Percentiles rank a stretch among this genome's conserved stretches.
These are phyloP conservation scores for Caenorhabditis sp. DNA, from an alignment of 2,888 invertebrate genomes.

Conservation along the genomic window DNA sequence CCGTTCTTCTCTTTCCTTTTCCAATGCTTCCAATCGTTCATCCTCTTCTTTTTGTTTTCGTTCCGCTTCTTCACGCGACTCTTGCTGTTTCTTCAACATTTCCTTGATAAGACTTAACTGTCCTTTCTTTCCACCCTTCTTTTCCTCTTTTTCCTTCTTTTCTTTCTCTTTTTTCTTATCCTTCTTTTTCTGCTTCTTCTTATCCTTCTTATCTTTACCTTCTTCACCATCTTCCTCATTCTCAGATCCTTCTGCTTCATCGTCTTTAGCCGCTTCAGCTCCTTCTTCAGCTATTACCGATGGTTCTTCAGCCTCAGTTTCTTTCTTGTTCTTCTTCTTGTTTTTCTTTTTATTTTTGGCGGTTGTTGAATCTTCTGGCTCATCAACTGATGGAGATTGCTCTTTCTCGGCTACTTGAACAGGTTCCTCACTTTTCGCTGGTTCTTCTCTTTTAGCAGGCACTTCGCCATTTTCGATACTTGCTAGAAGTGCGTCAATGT, in stretches of 20 bases:
- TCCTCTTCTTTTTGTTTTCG: slow-evolving; percentile 79
- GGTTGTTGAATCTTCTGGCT: slow-evolving; percentile 14
- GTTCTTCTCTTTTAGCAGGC: slow-evolving; percentile 11
- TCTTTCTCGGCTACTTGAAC: slow-evolving; percentile 17
- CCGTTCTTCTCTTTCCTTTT: slow-evolving; percentile 52
- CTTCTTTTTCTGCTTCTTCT: slow-evolving; percentile 35
- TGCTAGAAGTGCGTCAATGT: slow-evolving; percentile 59
- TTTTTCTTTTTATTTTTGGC: slow-evolving; percentile 50
- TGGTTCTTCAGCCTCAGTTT: slow-evolving; percentile 7
- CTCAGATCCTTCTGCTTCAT: slow-evolving; percentile 25
- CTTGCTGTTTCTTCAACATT: slow-evolving; percentile 73
- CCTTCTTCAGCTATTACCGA: slow-evolving; percentile 13
- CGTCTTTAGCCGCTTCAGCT: slow-evolving; percentile 31
- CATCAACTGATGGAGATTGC: slow-evolving; percentile 16
- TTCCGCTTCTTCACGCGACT: slow-evolving; percentile 76
- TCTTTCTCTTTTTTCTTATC: slow-evolving; percentile 59
- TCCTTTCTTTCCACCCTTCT: slow-evolving; percentile 48
- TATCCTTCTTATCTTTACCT: slow-evolving; percentile 28
- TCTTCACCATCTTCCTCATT: slow-evolving; percentile 19
- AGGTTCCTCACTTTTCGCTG: no score
- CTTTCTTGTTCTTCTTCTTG: slow-evolving; percentile 48
- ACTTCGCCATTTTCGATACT: slow-evolving; percentile 33
- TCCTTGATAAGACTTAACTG: slow-evolving; percentile 70
- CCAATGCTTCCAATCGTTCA: slow-evolving; percentile 69
- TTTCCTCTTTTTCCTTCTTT: slow-evolving; percentile 45